Conservation (phyloP, 1,140 invertebrate genomes). For the Triops longicaudatus region DNA sequence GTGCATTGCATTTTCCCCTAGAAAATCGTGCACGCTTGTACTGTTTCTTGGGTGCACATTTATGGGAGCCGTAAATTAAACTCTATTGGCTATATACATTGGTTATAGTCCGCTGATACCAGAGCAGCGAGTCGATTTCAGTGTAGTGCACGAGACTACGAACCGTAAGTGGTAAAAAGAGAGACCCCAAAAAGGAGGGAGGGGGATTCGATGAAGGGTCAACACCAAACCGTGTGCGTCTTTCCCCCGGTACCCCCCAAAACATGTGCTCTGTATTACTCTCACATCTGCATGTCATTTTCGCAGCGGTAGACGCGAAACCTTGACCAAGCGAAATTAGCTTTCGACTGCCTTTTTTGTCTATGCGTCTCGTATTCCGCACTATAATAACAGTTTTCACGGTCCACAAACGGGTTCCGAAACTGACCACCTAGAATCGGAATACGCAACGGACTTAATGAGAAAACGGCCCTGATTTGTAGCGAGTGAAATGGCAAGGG, state of each 20-base stretch:
- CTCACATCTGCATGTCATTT: background rate
- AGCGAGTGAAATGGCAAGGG: background rate
- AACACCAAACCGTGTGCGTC: background rate
- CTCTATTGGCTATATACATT: slow-evolving; percentile 15
- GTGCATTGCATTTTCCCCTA: background rate
- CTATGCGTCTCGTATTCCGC: background rate
- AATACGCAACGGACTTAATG: background rate
- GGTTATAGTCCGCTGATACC: background rate
- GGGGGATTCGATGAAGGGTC: background rate
- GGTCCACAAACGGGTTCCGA: background rate
- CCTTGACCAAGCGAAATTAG: slow-evolving; percentile 10
- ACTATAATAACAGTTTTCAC: background rate
- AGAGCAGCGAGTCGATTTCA: background rate
- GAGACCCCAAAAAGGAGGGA: background rate
- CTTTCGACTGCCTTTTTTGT: background rate
- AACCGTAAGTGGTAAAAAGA: too few species aligned
- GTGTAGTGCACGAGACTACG: too few species aligned
- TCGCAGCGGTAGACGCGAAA: background rate
- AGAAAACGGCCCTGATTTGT: background rate
- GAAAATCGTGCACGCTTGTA: background rate
- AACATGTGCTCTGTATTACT: slow-evolving; percentile 12
- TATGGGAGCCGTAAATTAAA: slow-evolving; percentile 12
- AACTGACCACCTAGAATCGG: background rate
- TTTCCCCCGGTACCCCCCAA: background rate
- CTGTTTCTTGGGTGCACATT: background rate